A percentile compares a stretch with the other conserved stretches of the same genome.
Evolutionary conservation across 2,888 invertebrate species (phyloP).

Genomic region (Clivina fossor): DNA sequence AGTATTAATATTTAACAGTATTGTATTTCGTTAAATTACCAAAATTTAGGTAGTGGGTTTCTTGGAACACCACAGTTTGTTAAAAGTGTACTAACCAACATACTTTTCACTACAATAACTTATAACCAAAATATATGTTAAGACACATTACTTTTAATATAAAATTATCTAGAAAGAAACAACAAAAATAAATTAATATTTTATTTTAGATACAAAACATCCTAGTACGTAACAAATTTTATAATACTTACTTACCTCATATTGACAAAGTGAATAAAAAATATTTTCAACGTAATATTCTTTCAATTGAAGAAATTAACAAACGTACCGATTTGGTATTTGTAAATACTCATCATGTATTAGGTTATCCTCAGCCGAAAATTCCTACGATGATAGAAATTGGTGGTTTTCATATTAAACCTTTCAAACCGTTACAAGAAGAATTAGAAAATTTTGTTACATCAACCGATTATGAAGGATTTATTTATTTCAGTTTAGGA

Average conservation of each 20-base stretch:
- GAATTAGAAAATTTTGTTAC: slow-evolving; percentile 52
- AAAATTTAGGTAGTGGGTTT: too few species aligned
- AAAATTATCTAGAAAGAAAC: too few species aligned
- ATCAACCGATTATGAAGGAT: slow-evolving; percentile 51
- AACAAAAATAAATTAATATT: too few species aligned
- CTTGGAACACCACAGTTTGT: too few species aligned
- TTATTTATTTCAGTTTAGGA: slow-evolving; percentile 56
- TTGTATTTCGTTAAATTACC: too few species aligned
- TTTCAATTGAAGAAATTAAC: slow-evolving; percentile 7
- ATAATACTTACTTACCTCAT: slow-evolving; percentile 2
- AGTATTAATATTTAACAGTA: too few species aligned
- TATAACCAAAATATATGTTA: too few species aligned
- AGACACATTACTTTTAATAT: too few species aligned
- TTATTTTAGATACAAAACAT: too few species aligned
- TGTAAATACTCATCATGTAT: slow-evolving; percentile 22
- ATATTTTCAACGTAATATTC: slow-evolving; percentile 21
- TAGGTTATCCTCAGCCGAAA: slow-evolving; percentile 24
- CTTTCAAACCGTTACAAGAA: slow-evolving; percentile 23
- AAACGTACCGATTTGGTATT: slow-evolving; percentile 21
- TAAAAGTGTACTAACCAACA: too few species aligned
- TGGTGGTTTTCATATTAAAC: slow-evolving; percentile 27
- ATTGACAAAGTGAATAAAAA: slow-evolving; percentile 11
- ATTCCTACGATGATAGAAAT: slow-evolving; percentile 24
- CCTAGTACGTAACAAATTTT: slow-evolving; percentile 10
- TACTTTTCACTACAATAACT: too few species aligned